These are phyloP conservation scores for Antechinus stuartii DNA, from an alignment of 2,113 vertebrate species.

Conservation along the genomic window DNA sequence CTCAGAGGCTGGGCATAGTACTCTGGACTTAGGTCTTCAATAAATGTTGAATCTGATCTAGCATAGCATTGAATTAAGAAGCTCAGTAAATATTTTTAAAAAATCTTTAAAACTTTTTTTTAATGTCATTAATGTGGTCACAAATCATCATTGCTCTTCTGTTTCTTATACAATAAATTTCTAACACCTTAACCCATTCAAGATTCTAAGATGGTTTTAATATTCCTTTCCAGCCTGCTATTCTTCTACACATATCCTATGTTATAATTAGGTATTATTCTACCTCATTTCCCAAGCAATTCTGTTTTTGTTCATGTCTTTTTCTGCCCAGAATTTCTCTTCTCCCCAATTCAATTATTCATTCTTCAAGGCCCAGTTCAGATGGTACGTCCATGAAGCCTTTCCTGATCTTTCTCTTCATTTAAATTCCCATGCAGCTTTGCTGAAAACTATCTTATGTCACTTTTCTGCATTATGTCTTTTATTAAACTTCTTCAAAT, in stretches of 20 bases:
- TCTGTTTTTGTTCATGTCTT: not conserved
- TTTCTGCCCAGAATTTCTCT: not conserved
- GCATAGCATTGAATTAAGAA: no score
- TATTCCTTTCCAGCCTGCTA: not conserved
- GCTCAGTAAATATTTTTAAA: no score
- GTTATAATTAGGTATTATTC: no score
- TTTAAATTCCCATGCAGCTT: not conserved
- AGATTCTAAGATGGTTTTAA: not conserved
- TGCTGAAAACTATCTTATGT: not conserved
- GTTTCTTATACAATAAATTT: not conserved
- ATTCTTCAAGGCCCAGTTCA: not conserved
- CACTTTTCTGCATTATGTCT: not conserved
- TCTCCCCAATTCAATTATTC: not conserved
- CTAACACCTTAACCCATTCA: not conserved
- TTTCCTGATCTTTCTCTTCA: not conserved
- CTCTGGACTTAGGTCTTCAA: no score
- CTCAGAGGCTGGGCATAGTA: no score
- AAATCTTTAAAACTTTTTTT: no score
- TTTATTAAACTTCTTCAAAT: not conserved
- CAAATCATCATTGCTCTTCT: not conserved
- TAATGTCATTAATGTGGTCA: no score
- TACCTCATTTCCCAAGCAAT: not conserved
- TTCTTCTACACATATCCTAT: no score
- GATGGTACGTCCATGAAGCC: not conserved
- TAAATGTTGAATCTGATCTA: no score